Evolutionary conservation across 2,888 invertebrate genomes (phyloP).

Genomic region (Leptinotarsa peninsularis): DNA sequence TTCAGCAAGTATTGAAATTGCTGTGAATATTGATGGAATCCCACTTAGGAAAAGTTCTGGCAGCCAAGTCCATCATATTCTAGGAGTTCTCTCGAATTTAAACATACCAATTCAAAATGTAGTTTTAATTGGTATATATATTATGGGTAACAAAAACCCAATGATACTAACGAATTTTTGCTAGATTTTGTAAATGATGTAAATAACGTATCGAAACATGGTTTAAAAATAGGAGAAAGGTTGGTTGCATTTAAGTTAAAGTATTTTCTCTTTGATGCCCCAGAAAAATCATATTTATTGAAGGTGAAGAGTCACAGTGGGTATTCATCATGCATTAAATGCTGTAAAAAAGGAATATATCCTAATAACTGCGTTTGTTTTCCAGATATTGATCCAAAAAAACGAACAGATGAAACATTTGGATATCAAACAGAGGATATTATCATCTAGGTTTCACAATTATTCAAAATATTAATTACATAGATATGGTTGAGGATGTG

Average conservation of each 20-base stretch:
- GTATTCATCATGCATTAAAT: slow-evolving; percentile 16
- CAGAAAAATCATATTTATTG: not conserved
- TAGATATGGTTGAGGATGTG: not conserved
- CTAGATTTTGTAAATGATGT: not conserved
- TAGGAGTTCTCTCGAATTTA: not conserved
- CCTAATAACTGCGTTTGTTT: slow-evolving; percentile 8
- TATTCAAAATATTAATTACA: slow-evolving; percentile 19
- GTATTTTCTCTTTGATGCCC: not conserved
- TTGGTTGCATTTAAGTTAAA: not conserved
- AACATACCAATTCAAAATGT: slow-evolving; percentile 6
- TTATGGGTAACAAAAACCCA: slow-evolving; percentile 12
- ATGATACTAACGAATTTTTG: not conserved
- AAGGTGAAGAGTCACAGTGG: not conserved
- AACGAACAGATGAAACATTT: slow-evolving; percentile 17
- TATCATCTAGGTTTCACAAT: slow-evolving; percentile 23
- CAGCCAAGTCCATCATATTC: no score
- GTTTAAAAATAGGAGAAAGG: not conserved
- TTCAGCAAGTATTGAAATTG: slow-evolving; percentile 14
- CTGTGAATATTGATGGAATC: slow-evolving; percentile 3
- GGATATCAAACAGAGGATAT: slow-evolving; percentile 9
- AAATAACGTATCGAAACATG: not conserved
- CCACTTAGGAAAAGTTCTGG: no score
- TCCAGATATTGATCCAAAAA: slow-evolving; percentile 7
- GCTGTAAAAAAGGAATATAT: slow-evolving; percentile 16
- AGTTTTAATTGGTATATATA: slow-evolving; percentile 11